Base-by-base conservation (phyloP, 2,113 vertebrate genomes). In the Prunella himalayana region DNA sequence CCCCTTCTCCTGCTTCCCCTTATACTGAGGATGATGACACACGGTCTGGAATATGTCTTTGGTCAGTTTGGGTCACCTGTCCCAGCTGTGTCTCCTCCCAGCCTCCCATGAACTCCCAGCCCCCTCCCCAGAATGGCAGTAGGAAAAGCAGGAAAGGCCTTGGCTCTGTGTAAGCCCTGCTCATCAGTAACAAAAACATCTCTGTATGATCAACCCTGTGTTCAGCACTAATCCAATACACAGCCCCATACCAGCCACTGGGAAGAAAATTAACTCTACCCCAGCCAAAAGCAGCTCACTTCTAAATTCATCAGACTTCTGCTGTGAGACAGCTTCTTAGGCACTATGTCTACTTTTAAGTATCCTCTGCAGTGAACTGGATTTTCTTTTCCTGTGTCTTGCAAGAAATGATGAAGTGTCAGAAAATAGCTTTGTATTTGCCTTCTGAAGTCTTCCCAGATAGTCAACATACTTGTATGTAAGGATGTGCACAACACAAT, bases 101-200 rank as follows among this genome's bases (percentile, higher is more conserved):
- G 0, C 12, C 12, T 57, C 18, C 19, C 6, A 13, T 0, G 5
- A 9, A n/a, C 15, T 2, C 51, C 47, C 59, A 64, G 17, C 1
- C 15, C 9, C 77, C 5, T 54, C 2, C 0, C 20, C 41, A 47
- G 61, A 0, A 0, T 6, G 2, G 15, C 35, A 1, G 0, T 14
- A 49, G 1, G 31, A 76, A 42, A 61, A 76, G 30, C n/a, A 68
- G 61, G 31, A 69, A 90, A 76, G 21, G 25, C 19, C 44, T 37
- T 44, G 49, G 18, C 8, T 69, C 47, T 41, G 8, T 61, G n/a
- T 15, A 35, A 61, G 35, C 4, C 13, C 54, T 42, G 22, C 15
- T 56, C 63, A 76, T 3, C 68, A 51, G 2, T 49, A 63, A 42
- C 49, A 83, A 49, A 69, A 83, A 69, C 18, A 69, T 30, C 39